A percentile compares a stretch with the other conserved stretches of the same genome.
Evolutionary conservation across 2,888 invertebrate species (phyloP).

Genomic region (Tubulanus polymorphus): DNA sequence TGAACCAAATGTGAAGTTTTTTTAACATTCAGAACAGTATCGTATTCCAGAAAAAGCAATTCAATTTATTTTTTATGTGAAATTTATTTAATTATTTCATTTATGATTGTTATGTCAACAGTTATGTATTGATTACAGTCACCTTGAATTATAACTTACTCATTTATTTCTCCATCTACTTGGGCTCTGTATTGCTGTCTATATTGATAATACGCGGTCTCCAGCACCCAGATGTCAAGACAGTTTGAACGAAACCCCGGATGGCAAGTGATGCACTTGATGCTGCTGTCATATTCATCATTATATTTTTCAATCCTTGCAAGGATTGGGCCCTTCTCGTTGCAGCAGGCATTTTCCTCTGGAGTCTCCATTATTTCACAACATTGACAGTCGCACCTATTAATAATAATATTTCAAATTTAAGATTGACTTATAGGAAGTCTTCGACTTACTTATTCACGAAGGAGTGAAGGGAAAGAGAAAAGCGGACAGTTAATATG

Average conservation of each 20-base stretch:
- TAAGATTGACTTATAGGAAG: too few species aligned
- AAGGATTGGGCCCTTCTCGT: neutral
- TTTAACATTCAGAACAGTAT: too few species aligned
- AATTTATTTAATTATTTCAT: too few species aligned
- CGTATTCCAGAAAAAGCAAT: too few species aligned
- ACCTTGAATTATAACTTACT: neutral
- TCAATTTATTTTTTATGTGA: too few species aligned
- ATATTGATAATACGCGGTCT: neutral
- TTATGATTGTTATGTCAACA: too few species aligned
- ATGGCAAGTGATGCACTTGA: neutral
- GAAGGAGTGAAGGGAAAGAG: too few species aligned
- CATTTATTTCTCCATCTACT: conserved; percentile 1
- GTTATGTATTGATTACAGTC: too few species aligned
- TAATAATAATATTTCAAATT: too few species aligned
- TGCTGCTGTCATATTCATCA: neutral
- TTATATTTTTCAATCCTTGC: neutral
- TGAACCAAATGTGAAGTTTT: neutral
- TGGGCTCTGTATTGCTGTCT: neutral
- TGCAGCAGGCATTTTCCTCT: neutral
- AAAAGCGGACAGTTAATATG: too few species aligned
- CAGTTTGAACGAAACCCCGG: neutral
- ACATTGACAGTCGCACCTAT: neutral
- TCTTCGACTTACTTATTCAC: too few species aligned
- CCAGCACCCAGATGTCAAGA: neutral
- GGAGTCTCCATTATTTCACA: neutral